Base-by-base conservation (phyloP, 2,797 vertebrate species). In the Sebastes paucispinis region DNA sequence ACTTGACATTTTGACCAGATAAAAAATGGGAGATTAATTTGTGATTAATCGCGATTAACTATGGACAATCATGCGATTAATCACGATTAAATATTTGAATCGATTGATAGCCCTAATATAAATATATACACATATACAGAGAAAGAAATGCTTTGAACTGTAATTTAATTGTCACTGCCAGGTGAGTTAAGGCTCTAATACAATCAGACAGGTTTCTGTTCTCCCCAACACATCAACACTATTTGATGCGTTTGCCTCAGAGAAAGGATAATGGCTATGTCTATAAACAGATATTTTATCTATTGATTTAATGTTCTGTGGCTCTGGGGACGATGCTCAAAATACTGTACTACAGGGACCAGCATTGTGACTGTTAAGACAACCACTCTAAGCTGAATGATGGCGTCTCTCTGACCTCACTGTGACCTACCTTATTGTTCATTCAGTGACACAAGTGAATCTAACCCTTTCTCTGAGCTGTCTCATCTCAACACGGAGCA, bases 231-330 rank as follows among this genome's bases (percentile, higher is more conserved):
- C 76, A 69, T 27, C 5, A 1, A 54, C 58, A 75, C 39, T 50
- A 76, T 22, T 52, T 80, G 73, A 72, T 62, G 31, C 69, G 59
- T 73, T 52, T 71, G 69, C 52, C 59, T 73, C 12, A 50, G 70
- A 77, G 39, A 73, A 82, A 20, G 9, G 66, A 76, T 75, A 81
- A 75, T 34, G 69, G 65, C 52, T 74, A 27, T 73, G 60, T 34
- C 80, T 71, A 73, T 69, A 65, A 79, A 75, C 66, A 88, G 62
- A 82, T 79, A 76, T 86, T 71, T 79, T 73, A 69, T 86, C 6
- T 82, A 76, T 87, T 89, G 79, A 91, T 88, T 86, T 58, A 63
- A 86, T 79, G 76, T 52, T 81, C 32, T 84, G 55, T 74, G 39
- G 64, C 74, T 88, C 68, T 47, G 18, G 62, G 65, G 83, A 80